A percentile compares a stretch with the other conserved stretches of the same genome.
phyloP scores from a whole-genome alignment of 2,888 invertebrate species.

The Sisyra terminalis region DNA sequence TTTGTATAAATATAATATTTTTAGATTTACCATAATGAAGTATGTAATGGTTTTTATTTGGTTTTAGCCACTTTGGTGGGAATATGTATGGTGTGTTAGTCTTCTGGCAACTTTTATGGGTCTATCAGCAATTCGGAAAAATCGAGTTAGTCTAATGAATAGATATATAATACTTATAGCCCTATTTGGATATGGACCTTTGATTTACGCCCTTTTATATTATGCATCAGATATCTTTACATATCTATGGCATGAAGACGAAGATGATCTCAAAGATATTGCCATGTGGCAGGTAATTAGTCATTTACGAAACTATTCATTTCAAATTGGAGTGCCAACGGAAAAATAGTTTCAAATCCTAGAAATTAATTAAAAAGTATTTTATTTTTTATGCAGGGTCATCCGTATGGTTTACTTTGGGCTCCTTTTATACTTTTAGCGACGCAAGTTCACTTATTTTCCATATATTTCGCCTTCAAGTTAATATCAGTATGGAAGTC shows the following conservation, averaged over 20 bases:
- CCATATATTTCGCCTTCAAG: constrained; percentile 69
- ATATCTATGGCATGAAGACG: constrained; percentile 54
- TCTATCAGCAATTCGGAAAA: constrained; percentile 70
- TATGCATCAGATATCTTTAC: constrained; percentile 73
- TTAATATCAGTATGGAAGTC: constrained; percentile 71
- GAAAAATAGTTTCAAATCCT: not conserved
- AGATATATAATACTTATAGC: constrained; percentile 68
- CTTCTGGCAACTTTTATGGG: constrained; percentile 71
- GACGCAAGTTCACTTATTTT: constrained; percentile 77
- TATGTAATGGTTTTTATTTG: constrained; percentile 12
- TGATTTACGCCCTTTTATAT: constrained; percentile 64
- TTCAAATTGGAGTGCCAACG: constrained; percentile 3
- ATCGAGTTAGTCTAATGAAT: constrained; percentile 58
- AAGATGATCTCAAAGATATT: constrained; percentile 34
- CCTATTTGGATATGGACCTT: constrained; percentile 63
- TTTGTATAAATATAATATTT: not conserved
- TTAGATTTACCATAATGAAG: not conserved
- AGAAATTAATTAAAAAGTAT: constrained; percentile 10
- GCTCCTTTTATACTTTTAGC: constrained; percentile 77
- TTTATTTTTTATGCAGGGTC: constrained; percentile 41
- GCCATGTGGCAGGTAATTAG: constrained; percentile 63
- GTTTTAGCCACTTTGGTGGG: constrained; percentile 74
- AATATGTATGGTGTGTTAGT: constrained; percentile 83
- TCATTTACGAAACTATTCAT: too few relatives aligned
- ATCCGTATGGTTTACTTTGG: constrained; percentile 86